Evolutionary conservation across 2,888 invertebrate species (phyloP).

Genomic region (Sinotaia quadrata): DNA sequence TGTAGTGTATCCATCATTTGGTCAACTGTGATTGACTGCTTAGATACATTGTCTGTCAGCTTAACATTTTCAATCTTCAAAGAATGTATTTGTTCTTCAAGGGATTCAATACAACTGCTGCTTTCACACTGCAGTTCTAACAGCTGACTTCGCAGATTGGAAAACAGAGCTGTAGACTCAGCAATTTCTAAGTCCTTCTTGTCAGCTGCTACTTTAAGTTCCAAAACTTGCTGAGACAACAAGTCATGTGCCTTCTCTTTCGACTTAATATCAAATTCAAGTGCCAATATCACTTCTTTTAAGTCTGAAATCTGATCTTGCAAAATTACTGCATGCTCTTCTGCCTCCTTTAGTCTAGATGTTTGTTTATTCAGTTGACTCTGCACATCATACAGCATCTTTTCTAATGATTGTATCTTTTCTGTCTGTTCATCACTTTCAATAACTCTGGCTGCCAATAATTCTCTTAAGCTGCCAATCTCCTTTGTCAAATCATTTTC

Average conservation of each 20-base stretch:
- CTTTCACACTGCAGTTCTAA: not conserved
- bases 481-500: not conserved
- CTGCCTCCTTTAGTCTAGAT: conserved; percentile 10
- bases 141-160: not conserved
- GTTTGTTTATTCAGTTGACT: conserved; percentile 13
- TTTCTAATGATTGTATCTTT: conserved; percentile 5
- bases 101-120: not conserved
- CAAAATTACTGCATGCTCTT: not conserved
- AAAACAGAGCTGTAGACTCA: conserved; percentile 12
- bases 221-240: no score
- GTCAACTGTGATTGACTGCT: not conserved
- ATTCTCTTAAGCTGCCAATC: not conserved
- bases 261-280: conserved; percentile 7
- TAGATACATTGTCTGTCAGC: no score
- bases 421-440: conserved; percentile 5
- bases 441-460: conserved; percentile 1
- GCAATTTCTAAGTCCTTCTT: not conserved
- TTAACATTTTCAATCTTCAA: no score
- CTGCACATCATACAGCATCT: conserved; percentile 12
- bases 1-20: conserved; percentile 1
- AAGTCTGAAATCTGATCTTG: conserved; percentile 25
- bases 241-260: no score
- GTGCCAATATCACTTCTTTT: conserved; percentile 16
- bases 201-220: not conserved
- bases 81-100: not conserved